A percentile compares a stretch with the other conserved stretches of the same genome.
These are phyloP conservation scores for Unio delphinus DNA, from an alignment of 2,888 invertebrate genomes.

Conservation along the genomic window DNA sequence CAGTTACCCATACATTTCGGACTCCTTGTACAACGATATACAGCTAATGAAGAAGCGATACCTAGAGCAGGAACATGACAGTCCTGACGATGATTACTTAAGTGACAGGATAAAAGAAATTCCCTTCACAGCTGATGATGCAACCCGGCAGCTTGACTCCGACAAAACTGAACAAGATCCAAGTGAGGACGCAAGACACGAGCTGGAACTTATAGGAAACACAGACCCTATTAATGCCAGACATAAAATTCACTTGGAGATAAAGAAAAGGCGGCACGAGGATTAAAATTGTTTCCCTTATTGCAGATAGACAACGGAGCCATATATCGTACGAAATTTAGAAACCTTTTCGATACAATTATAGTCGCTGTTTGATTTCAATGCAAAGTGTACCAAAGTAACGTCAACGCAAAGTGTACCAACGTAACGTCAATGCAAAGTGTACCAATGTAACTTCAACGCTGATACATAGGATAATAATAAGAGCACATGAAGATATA, in stretches of 20 bases:
- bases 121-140: conserved; percentile 37
- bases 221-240: conserved; percentile 44
- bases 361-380: too few species aligned
- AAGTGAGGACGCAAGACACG: conserved; percentile 39
- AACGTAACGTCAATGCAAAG: too few species aligned
- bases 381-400: too few species aligned
- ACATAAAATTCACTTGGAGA: conserved; percentile 25
- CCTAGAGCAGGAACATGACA: conserved; percentile 18
- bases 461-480: too few species aligned
- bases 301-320: not conserved
- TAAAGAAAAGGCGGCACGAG: not conserved
- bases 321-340: too few species aligned
- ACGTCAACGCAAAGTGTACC: too few species aligned
- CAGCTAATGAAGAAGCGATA: conserved; percentile 42
- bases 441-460: too few species aligned
- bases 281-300: not conserved
- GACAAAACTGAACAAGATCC: conserved; percentile 11
- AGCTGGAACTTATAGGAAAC: conserved; percentile 45
- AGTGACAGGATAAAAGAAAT: conserved; percentile 15
- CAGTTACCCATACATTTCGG: conserved; percentile 29
- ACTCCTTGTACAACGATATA: conserved; percentile 32
- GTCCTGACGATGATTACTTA: conserved; percentile 5
- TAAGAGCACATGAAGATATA: too few species aligned
- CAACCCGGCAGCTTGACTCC: conserved; percentile 10
- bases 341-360: too few species aligned